Conservation (phyloP, 2,888 invertebrate genomes). For the Conistra vaccinii region DNA sequence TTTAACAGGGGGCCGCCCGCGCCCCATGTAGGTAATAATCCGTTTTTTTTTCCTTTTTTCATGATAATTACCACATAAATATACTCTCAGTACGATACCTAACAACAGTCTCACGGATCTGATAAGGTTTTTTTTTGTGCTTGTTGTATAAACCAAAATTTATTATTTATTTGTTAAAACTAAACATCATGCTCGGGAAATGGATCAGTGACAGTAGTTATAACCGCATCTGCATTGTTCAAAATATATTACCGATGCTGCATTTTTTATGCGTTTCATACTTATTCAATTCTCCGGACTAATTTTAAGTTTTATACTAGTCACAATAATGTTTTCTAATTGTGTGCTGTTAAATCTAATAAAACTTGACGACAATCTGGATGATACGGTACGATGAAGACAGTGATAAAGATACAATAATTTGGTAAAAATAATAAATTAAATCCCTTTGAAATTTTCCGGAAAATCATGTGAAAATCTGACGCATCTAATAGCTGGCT, state of each 20-base stretch:
- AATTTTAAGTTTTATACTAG: background rate
- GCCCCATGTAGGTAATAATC: no score
- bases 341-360: background rate
- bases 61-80: no score
- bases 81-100: no score
- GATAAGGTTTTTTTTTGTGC: no score
- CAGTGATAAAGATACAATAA: background rate
- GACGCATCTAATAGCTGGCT: background rate
- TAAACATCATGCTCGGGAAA: constrained; percentile 14
- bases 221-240: constrained; percentile 7
- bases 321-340: background rate
- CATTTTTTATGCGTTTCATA: background rate
- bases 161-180: constrained; percentile 8
- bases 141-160: background rate
- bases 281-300: background rate
- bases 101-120: no score
- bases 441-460: background rate
- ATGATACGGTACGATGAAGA: background rate
- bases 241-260: constrained; percentile 1
- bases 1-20: no score
- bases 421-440: background rate
- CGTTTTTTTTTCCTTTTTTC: no score
- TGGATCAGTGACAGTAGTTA: background rate
- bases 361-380: no score
- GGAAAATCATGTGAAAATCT: background rate